Percentiles rank a stretch among this genome's conserved stretches.
These are phyloP conservation scores for Kryptolebias marmoratus DNA, from an alignment of 2,113 vertebrate genomes.

Conservation along the genomic window DNA sequence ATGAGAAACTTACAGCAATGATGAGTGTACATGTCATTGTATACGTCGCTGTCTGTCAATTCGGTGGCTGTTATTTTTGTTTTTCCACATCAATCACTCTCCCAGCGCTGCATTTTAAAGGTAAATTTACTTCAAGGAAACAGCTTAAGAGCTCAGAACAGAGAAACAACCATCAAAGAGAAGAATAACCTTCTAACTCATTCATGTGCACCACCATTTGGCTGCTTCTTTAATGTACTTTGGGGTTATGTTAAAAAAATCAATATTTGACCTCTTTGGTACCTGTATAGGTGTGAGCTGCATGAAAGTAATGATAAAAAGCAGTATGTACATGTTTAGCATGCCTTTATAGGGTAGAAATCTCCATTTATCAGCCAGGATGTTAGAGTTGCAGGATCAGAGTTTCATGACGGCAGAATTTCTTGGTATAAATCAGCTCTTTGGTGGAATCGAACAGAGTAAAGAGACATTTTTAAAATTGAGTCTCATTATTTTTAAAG, in stretches of 20 bases:
- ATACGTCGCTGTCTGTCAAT: conserved; percentile 17
- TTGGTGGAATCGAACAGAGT: conserved; percentile 15
- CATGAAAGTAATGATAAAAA: conserved; percentile 15
- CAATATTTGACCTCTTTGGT: conserved; percentile 37
- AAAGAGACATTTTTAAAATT: conserved; percentile 5
- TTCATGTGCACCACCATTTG: conserved; percentile 24
- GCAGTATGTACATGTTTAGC: conserved; percentile 30
- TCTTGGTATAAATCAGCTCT: conserved; percentile 7
- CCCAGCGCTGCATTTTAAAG: conserved; percentile 28
- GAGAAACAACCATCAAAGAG: conserved; percentile 38
- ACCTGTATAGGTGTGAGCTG: conserved; percentile 42
- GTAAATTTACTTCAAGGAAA: conserved; percentile 43
- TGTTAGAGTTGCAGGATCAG: background rate
- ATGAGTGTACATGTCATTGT: conserved; percentile 22
- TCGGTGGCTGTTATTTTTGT: conserved; percentile 33
- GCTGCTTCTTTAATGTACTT: conserved; percentile 27
- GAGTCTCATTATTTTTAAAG: conserved; percentile 18
- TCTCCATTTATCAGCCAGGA: conserved; percentile 27
- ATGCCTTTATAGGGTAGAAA: conserved; percentile 21
- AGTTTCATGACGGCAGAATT: background rate
- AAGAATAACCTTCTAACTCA: conserved; percentile 36
- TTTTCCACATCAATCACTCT: conserved; percentile 52
- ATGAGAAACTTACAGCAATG: conserved; percentile 15
- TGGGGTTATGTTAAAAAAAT: conserved; percentile 44
- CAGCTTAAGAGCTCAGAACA: conserved; percentile 25